Evolutionary conservation across 2,888 invertebrate genomes (phyloP).

Genomic region (Drosophila suboccidentalis): DNA sequence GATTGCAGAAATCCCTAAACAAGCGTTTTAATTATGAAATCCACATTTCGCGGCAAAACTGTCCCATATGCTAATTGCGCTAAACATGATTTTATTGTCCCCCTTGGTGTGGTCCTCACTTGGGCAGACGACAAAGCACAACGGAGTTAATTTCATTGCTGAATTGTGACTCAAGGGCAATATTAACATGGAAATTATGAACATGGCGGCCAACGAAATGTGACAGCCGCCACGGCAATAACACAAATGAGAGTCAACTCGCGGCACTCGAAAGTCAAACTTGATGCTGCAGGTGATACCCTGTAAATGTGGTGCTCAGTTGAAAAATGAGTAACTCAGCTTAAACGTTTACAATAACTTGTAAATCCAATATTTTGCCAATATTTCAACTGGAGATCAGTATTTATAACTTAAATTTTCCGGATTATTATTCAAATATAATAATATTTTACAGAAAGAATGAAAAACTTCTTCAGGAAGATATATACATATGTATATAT

Average conservation of each 20-base stretch:
- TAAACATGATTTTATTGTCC: slow-evolving; percentile 48
- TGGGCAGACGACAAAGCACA: slow-evolving; percentile 46
- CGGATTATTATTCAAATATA: too few species aligned
- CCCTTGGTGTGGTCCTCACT: slow-evolving; percentile 17
- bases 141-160: slow-evolving; percentile 74
- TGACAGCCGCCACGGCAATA: slow-evolving; percentile 54
- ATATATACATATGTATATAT: too few species aligned
- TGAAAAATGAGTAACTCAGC: neutral
- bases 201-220: slow-evolving; percentile 60
- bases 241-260: slow-evolving; percentile 6
- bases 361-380: too few species aligned
- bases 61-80: slow-evolving; percentile 64
- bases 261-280: neutral
- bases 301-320: neutral
- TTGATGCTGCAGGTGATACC: neutral
- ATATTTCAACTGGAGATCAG: too few species aligned
- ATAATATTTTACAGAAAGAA: too few species aligned
- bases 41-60: slow-evolving; percentile 32
- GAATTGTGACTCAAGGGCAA: slow-evolving; percentile 78
- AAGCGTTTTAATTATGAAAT: slow-evolving; percentile 26
- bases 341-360: neutral
- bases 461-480: too few species aligned
- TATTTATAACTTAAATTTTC: too few species aligned
- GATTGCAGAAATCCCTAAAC: slow-evolving; percentile 16
- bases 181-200: slow-evolving; percentile 82